phyloP scores from a whole-genome alignment of 1,140 invertebrate genomes.

The Scaptomyza hsui region DNA sequence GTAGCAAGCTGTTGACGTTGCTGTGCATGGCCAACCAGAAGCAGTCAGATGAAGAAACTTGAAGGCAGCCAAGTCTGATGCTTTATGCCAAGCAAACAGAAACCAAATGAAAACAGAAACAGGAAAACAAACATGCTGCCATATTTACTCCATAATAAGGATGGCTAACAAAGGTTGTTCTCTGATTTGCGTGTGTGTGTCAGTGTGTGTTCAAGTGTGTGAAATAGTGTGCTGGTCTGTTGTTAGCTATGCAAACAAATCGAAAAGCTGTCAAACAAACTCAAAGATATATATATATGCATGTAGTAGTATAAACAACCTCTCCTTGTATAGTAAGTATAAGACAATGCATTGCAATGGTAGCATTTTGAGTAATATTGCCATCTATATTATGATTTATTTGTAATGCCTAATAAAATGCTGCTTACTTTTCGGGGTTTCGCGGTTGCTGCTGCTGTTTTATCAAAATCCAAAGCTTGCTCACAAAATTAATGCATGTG shows the following conservation, averaged over 20 bases:
- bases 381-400: slow-evolving; percentile 50
- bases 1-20: not conserved
- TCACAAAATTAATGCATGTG: slow-evolving; percentile 50
- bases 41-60: slow-evolving; percentile 2
- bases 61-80: not conserved
- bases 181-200: not conserved
- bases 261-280: slow-evolving; percentile 22
- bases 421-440: not conserved
- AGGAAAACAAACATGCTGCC: slow-evolving; percentile 38
- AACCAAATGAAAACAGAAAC: slow-evolving; percentile 9
- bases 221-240: not conserved
- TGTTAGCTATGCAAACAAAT: slow-evolving; percentile 24
- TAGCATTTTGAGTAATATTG: slow-evolving; percentile 33
- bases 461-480: slow-evolving; percentile 52
- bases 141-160: slow-evolving; percentile 40
- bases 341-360: slow-evolving; percentile 25
- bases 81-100: not conserved
- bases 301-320: not conserved
- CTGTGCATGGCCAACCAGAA: too few species aligned
- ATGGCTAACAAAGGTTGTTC: slow-evolving; percentile 27
- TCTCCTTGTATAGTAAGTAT: slow-evolving; percentile 18
- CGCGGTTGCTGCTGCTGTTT: not conserved
- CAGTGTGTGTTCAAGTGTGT: not conserved
- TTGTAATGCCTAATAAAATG: slow-evolving; percentile 11
- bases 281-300: not conserved